Percentiles rank a stretch among this genome's conserved stretches.
Conservation (phyloP, 2,888 invertebrate species). For the Drosophila greeni region DNA sequence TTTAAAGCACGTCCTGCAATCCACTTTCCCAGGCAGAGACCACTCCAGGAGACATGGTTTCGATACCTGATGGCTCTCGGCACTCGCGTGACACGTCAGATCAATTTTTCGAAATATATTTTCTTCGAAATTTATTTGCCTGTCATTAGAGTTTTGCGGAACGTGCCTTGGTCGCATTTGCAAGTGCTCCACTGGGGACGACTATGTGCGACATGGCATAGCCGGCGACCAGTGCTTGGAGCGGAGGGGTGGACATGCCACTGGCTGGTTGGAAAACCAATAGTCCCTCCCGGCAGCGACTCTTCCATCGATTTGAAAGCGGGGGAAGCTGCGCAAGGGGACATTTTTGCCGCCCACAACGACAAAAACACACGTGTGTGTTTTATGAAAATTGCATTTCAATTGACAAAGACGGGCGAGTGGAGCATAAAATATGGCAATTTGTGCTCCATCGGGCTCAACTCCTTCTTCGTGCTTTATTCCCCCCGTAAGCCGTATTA, state of each 20-base stretch:
- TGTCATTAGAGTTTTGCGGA: constrained; percentile 74
- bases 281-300: constrained; percentile 46
- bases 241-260: constrained; percentile 12
- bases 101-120: constrained; percentile 77
- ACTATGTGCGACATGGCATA: constrained; percentile 34
- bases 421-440: constrained; percentile 73
- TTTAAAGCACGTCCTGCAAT: constrained; percentile 5
- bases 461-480: constrained; percentile 62
- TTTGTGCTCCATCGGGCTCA: constrained; percentile 48
- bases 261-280: constrained; percentile 25
- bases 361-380: constrained; percentile 55
- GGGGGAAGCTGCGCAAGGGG: constrained; percentile 39
- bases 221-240: constrained; percentile 14
- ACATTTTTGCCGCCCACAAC: constrained; percentile 32
- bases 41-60: constrained; percentile 1
- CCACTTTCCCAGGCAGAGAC: neutral
- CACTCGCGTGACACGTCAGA: constrained; percentile 76
- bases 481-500: constrained; percentile 38
- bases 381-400: constrained; percentile 74
- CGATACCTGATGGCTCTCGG: constrained; percentile 16
- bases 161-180: constrained; percentile 71
- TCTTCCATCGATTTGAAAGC: constrained; percentile 47
- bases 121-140: constrained; percentile 76
- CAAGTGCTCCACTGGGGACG: constrained; percentile 68
- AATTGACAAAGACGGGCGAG: constrained; percentile 61